These are phyloP conservation scores for Styela plicata DNA, from an alignment of 23 tunicate species.

Conservation along the genomic window DNA sequence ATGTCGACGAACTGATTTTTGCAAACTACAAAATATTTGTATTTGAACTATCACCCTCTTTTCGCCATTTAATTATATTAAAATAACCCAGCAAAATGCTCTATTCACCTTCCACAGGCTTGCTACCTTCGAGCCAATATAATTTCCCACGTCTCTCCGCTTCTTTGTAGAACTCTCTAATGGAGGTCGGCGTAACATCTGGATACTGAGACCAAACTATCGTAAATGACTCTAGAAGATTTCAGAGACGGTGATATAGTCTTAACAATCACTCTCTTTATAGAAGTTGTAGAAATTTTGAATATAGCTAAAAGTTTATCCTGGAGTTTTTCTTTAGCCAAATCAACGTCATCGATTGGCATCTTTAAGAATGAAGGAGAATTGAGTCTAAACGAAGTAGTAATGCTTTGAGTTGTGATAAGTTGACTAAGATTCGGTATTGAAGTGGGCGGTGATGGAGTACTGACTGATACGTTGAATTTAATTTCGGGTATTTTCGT, in stretches of 20 bases:
- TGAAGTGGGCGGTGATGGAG: too few species aligned
- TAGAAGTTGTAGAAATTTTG: background rate
- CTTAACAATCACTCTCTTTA: background rate
- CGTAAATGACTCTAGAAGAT: background rate
- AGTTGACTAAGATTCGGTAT: too few species aligned
- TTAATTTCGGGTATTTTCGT: background rate
- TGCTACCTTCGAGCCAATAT: background rate
- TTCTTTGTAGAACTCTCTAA: constrained; percentile 1
- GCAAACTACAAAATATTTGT: too few species aligned
- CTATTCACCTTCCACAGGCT: background rate
- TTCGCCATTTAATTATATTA: too few species aligned
- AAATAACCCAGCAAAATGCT: too few species aligned
- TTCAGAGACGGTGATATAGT: background rate
- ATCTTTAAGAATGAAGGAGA: too few species aligned
- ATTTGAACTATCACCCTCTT: too few species aligned
- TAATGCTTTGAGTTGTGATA: too few species aligned
- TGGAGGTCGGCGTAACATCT: background rate
- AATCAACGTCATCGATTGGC: background rate
- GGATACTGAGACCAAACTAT: background rate
- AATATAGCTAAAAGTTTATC: background rate
- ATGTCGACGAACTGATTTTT: too few species aligned
- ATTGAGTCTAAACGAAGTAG: too few species aligned
- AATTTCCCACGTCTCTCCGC: background rate
- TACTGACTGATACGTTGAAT: too few species aligned
- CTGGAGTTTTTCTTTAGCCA: background rate